These are phyloP conservation scores for Oxyura jamaicensis DNA, from an alignment of 2,113 vertebrate species.

Conservation along the genomic window DNA sequence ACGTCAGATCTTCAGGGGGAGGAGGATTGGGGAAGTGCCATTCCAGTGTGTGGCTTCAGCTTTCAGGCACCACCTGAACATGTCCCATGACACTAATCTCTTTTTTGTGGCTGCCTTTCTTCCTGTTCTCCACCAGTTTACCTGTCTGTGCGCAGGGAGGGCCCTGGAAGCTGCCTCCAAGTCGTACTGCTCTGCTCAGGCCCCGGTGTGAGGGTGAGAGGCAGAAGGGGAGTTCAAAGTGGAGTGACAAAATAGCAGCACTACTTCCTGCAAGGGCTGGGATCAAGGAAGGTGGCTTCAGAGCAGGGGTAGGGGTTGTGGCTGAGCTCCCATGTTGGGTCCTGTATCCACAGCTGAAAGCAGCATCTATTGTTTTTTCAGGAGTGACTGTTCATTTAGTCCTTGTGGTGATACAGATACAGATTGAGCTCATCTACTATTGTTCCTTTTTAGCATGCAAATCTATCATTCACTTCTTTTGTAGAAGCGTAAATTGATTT, in stretches of 20 bases:
- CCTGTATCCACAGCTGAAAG: background rate
- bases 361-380: background rate
- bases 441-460: background rate
- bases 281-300: background rate
- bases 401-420: fast-evolving
- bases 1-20: background rate
- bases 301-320: background rate
- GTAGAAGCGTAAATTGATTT: background rate
- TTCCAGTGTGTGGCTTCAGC: background rate
- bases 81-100: background rate
- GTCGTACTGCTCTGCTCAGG: background rate
- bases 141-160: fast-evolving
- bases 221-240: background rate
- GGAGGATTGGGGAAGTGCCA: background rate
- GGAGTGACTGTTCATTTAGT: background rate
- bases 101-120: background rate
- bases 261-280: background rate
- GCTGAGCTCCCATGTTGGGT: background rate
- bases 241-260: background rate
- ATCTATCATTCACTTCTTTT: background rate
- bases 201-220: background rate
- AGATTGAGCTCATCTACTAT: background rate
- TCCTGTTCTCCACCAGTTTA: background rate
- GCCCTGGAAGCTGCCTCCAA: background rate
- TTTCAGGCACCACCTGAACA: background rate